Base-by-base conservation (phyloP, 2,113 vertebrate genomes). In the Rhynchopsitta pachyrhyncha region DNA sequence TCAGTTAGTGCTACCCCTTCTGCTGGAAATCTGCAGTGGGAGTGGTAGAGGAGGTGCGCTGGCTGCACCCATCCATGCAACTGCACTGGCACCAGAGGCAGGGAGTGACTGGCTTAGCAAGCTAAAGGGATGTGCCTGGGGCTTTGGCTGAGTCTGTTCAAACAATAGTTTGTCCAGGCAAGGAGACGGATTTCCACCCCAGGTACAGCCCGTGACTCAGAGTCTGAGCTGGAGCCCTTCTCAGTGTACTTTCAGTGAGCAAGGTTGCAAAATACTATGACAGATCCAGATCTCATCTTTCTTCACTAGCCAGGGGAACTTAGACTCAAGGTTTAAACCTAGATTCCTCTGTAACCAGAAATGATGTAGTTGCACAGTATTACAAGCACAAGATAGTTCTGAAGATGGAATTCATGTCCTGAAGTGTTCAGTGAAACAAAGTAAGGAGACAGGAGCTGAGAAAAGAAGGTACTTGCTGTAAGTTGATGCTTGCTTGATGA, bases 401-500 rank as follows among this genome's bases (percentile, higher is more conserved):
- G 47, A 82, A 86, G 60, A 53, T 63, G 50, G 41, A 92, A 80
- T 93, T 77, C 24, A 2, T 86, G 85, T 95, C 68, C 64, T 82
- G 50, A 83, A 96, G 74, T 91, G 69, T 79, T 93, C 29, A 69
- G 23, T 53, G 88, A 80, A 88, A 77, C 28, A 24, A 69, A 92
- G 11, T 63, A 67, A 78, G 42, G 67, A 1, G 59, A 68, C 47
- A 49, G 80, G 41, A 71, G 53, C 33, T 29, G 62, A 80, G 83
- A 63, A 87, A 63, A 80, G 17, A 49, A 82, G n/a, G 41, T 76
- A 57, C 52, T 71, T 82, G 47, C 39, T 84, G 0, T 91, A 62
- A 66, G 81, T n/a, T 79, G 88, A 49, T 94, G 83, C 93, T 97
- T 95, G 92, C 77, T 94, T 68, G 73, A 91, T 86, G 93, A 96